Base-by-base conservation (phyloP, 2,888 invertebrate species). In the Microctonus hyperodae region DNA sequence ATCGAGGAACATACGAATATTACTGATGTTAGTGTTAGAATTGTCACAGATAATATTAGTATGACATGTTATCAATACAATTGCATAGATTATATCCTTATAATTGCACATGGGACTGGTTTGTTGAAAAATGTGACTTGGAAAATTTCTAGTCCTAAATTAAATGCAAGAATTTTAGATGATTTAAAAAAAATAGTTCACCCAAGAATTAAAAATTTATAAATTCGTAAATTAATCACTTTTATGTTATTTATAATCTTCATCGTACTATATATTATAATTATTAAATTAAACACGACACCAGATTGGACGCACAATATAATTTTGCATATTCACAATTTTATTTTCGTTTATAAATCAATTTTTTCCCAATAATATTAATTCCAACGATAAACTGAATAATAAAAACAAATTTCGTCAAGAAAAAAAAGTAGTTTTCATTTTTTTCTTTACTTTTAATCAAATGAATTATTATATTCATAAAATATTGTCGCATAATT, bases 1-100 rank as follows among this genome's bases (percentile, higher is more conserved):
- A 28, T 3, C 2, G 5, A 20, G 16, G 16, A 55, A n/a, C 20
- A 33, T 28, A 16, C 4, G 16, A 55, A 33, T 28, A 55, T 55
- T 55, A 55, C 31, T 16, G 31, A 31, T 55, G 28, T 55, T 55
- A 25, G 13, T 31, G 16, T 55, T 55, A 33, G 51, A 25, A 51
- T 51, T 33, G 16, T 55, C 13, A 28, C 33, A 55, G 20, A 55
- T 55, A 55, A 51, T 25, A 51, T 51, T 33, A 55, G 10, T 16
- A 13, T 55, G 1, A 11, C 10, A 16, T 55, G 55, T 55, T 55
- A 55, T 55, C 33, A 16, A 16, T 55, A 51, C n/a, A 31, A 33
- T 28, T 55, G 16, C 4, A 31, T 55, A 55, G 55, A 55, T 16
- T 55, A 16, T 16, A 31, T 55, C 55, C 16, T 33, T 33, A 16